Evolutionary conservation across 1,140 invertebrate species (phyloP).

Genomic region (Lepidurus apus): DNA sequence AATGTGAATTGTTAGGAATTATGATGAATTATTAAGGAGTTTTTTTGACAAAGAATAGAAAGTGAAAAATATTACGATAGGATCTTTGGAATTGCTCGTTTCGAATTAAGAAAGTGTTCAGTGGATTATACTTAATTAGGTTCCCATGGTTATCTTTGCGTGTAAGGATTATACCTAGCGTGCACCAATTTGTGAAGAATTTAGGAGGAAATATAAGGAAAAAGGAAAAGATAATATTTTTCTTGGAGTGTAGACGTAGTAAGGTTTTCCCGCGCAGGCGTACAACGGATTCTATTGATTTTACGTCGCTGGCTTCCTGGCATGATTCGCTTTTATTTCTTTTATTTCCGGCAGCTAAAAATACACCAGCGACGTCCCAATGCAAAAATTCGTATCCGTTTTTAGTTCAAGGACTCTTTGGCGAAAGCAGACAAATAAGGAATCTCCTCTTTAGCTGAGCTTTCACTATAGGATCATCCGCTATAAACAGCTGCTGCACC

Average conservation of each 20-base stretch:
- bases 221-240: not conserved
- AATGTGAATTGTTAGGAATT: too few species aligned
- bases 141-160: too few species aligned
- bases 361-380: not conserved
- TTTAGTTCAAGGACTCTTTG: not conserved
- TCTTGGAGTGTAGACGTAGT: not conserved
- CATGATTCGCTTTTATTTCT: not conserved
- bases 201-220: not conserved
- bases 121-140: too few species aligned
- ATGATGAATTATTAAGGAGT: too few species aligned
- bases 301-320: not conserved
- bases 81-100: too few species aligned
- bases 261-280: not conserved
- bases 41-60: too few species aligned
- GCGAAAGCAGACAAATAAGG: not conserved
- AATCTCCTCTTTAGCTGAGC: not conserved
- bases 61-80: too few species aligned
- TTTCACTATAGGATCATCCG: not conserved
- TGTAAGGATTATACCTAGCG: too few species aligned
- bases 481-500: not conserved
- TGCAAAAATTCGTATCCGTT: not conserved
- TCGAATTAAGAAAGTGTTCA: too few species aligned
- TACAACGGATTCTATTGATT: slow-evolving; percentile 2
- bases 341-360: not conserved
- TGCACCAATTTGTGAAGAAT: too few species aligned